Evolutionary conservation across 2,797 vertebrate genomes (phyloP).

Genomic region (Graptemys geographica): DNA sequence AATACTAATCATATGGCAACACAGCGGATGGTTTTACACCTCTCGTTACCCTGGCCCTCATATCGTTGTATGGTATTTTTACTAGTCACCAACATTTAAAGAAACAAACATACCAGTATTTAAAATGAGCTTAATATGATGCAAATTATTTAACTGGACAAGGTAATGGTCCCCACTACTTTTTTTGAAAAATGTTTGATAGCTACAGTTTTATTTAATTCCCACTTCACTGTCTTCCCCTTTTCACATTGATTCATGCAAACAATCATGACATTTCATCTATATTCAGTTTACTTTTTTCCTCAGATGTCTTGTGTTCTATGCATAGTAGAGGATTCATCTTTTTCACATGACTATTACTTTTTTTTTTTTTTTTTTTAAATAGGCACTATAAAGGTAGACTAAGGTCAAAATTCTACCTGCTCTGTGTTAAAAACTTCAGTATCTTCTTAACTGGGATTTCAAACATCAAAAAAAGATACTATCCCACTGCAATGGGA

Average conservation of each 20-base stretch:
- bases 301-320: not conserved
- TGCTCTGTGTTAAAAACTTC: not conserved
- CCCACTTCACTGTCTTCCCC: not conserved
- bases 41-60: not conserved
- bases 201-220: conserved; percentile 2
- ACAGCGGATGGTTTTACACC: not conserved
- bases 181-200: not conserved
- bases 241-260: not conserved
- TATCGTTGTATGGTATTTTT: not conserved
- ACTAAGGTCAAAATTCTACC: not conserved
- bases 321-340: not conserved
- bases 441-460: not conserved
- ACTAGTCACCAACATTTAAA: not conserved
- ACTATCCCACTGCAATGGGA: not conserved
- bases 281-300: not conserved
- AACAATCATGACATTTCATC: not conserved
- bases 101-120: not conserved
- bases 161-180: not conserved
- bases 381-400: not conserved
- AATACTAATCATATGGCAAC: not conserved
- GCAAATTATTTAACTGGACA: not conserved
- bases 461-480: not conserved
- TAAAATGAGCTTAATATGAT: not conserved
- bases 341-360: not conserved
- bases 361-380: not conserved